Evolutionary conservation across 2,113 vertebrate genomes (phyloP), one percentile per base, ranked within the genome.

Genomic region (Amia ocellicauda): DNA sequence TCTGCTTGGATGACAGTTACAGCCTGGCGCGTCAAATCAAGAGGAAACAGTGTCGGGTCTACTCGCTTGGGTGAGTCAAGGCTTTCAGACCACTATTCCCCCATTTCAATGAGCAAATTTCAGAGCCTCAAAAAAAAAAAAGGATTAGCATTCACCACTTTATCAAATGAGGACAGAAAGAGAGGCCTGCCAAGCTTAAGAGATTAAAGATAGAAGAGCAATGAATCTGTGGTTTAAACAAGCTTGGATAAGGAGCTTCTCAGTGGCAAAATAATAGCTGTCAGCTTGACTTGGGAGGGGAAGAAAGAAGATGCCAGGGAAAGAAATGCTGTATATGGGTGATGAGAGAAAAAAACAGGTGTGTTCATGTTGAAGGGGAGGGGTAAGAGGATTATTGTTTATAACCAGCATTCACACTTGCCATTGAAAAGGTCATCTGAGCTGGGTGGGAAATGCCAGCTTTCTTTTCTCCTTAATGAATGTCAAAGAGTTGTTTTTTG

Each of bases 1-100:
- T 93, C 66, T 94, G 92, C 71, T 81, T 93, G 70, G 92, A 94
- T 2, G 82, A 84, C 67, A 86, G 72, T 60, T 93, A 92, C 73
- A 83, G 76, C 78, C 86, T 93, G 69, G 64, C 72, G 58, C 86
- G 80, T 76, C 87, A 82, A 41, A 87, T 94, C 63, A 78, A 70
- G 43, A 85, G 23, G 65, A 90, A 89, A 77, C 86, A 81, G 17
- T 93, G 92, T 40, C 82, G 91, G 3, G 81, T 93, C 27, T 94
- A 93, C 67, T 93, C 92, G 40, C 74, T 92, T 26, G 86, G 88
- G 92, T 92, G 77, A 86, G 86, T 49, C 45, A 36, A 36, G 31
- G 11, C 31, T 36, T 36, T 11, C 2, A 36, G 31, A 11, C 11
- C 31, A 7, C n/a, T n/a, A 36, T 36, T n/a, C 31, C 31, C 31